Evolutionary conservation across 1,140 invertebrate species (phyloP).

Genomic region (Drosophila parabipectinata): DNA sequence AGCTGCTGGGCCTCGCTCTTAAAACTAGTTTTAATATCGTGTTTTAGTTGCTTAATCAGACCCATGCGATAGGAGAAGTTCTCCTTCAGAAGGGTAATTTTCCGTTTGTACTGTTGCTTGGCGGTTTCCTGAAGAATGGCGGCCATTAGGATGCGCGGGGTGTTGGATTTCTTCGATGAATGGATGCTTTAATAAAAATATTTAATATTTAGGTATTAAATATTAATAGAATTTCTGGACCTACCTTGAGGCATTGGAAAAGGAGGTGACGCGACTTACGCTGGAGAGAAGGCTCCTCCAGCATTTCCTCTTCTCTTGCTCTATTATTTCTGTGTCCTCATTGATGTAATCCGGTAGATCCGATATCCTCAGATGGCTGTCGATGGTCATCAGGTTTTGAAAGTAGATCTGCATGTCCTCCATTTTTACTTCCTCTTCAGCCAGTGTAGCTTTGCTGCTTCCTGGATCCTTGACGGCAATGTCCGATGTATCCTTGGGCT

Average conservation of each 20-base stretch:
- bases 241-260: background rate
- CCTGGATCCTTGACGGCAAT: background rate
- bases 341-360: background rate
- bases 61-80: conserved; percentile 19
- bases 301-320: background rate
- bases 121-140: background rate
- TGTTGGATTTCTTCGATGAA: background rate
- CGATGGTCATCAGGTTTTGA: background rate
- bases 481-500: background rate
- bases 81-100: conserved; percentile 7
- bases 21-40: conserved; percentile 22
- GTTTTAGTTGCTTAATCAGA: conserved; percentile 33
- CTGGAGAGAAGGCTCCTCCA: background rate
- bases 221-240: background rate
- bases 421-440: background rate
- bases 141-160: background rate
- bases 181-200: too few species aligned
- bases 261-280: background rate
- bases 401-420: background rate
- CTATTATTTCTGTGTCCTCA: background rate
- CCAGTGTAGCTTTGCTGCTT: background rate
- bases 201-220: too few species aligned
- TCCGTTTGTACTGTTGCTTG: conserved; percentile 26
- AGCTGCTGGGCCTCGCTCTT: conserved; percentile 31
- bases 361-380: background rate